Conservation (phyloP, 2,888 invertebrate species). For the Nemotelus nigrinus region DNA sequence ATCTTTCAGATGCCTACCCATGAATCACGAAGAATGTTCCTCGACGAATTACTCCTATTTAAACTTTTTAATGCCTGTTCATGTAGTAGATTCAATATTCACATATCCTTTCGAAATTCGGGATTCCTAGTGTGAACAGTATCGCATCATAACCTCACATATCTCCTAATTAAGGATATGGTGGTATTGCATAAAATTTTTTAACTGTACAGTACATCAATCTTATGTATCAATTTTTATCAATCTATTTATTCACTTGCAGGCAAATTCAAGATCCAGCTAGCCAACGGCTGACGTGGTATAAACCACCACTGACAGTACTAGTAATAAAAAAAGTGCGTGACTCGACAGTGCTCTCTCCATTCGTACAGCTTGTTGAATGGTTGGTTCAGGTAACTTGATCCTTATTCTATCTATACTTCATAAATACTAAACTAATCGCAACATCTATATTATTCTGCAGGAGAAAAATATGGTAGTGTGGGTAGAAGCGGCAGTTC, state of each 20-base stretch:
- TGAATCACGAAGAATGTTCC: no score
- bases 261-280: slow-evolving; percentile 98
- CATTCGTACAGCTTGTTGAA: slow-evolving; percentile 91
- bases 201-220: no score
- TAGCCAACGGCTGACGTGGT: slow-evolving; percentile 95
- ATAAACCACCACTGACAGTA: slow-evolving; percentile 95
- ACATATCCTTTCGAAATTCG: no score
- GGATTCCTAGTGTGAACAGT: no score
- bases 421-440: not conserved
- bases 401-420: not conserved
- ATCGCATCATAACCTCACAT: no score
- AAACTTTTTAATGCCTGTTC: no score
- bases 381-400: slow-evolving; percentile 87
- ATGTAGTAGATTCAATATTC: no score
- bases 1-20: no score
- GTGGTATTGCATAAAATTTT: no score
- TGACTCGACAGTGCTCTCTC: slow-evolving; percentile 87
- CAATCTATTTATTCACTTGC: slow-evolving; percentile 50
- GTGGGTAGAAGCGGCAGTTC: slow-evolving; percentile 89
- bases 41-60: no score
- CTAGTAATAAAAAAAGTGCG: slow-evolving; percentile 96
- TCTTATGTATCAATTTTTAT: no score
- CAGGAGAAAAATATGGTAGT: slow-evolving; percentile 97
- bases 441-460: not conserved
- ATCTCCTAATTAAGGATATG: no score